Base-by-base conservation (phyloP, 2,113 vertebrate genomes). In the Sphyrna mokarran region DNA sequence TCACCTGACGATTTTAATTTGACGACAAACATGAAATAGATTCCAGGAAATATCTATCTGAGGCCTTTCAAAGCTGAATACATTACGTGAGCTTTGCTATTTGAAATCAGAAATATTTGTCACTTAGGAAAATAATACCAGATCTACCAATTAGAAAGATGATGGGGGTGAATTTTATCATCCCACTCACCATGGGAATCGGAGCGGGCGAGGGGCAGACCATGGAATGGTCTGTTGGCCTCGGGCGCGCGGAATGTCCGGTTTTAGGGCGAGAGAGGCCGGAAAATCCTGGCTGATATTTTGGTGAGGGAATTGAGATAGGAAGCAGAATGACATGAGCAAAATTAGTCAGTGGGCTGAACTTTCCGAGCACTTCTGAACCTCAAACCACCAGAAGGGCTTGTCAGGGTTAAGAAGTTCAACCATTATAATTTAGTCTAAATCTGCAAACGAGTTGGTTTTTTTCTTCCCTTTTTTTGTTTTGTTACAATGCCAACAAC, bases 331-430 rank as follows among this genome's bases (percentile, higher is more conserved):
- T 13, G 40, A 94, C 18, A 29, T 43, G n/a, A 70, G 23, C 68
- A 70, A 43, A 72, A 54, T 94, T 23, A 33, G 23, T 72, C 20
- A 33, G 26, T 29, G 69, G 54, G 40, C 40, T 72, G 68, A 72
- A 72, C 4, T 37, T 54, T 48, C 68, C 66, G 72, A 95, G 69
- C 43, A 37, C 40, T 95, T 72, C 13, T 40, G 33, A 95, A 94
- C 93, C 93, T 70, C 43, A 95, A 72, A 43, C 40, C 43, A 23
- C 90, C 90, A 63, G n/a, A 2, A 54, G 43, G 14, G 66, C 11
- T 54, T 16, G 91, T 70, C 63, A 76, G 40, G 68, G 94, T 95
- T 95, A 95, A 43, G 76, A 43, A 95, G 94, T 95, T 95, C 68
- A 95, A 54, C 23, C 43, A 95, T 54, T 95, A 76, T 43, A 54